Evolutionary conservation across 2,888 invertebrate species (phyloP).

Genomic region (Melangyna quadrimaculata): DNA sequence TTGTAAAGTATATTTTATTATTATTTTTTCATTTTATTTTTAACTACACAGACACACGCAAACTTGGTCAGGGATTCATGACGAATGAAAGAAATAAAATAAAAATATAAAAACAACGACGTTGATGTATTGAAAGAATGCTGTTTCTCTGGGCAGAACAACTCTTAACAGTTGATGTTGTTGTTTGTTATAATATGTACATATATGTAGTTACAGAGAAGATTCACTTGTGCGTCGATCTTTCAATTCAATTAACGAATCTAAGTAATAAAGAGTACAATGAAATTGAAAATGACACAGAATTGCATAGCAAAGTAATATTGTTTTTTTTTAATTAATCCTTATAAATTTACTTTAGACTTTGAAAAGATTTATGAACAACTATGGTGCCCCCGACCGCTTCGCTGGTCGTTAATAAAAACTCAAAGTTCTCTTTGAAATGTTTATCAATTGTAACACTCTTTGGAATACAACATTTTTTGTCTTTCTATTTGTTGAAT

Average conservation of each 20-base stretch:
- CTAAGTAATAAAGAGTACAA: slow-evolving; percentile 32
- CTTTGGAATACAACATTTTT: too few species aligned
- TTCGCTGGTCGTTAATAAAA: too few species aligned
- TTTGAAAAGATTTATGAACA: too few species aligned
- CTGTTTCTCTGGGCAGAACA: slow-evolving; percentile 24
- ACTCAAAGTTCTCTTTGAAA: too few species aligned
- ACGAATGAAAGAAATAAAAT: background rate
- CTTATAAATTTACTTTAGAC: too few species aligned
- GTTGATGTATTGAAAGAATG: slow-evolving; percentile 13
- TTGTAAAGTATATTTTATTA: slow-evolving; percentile 53
- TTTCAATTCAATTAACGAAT: slow-evolving; percentile 52
- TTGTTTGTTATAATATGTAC: background rate
- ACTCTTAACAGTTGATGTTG: slow-evolving; percentile 16
- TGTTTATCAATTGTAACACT: too few species aligned
- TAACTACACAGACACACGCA: slow-evolving; percentile 42
- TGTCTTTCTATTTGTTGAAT: too few species aligned
- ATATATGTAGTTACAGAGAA: background rate
- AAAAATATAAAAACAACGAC: background rate
- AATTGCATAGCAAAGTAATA: background rate
- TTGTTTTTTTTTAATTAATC: background rate
- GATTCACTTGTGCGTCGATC: slow-evolving; percentile 65
- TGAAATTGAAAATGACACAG: slow-evolving; percentile 60
- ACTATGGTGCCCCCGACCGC: too few species aligned
- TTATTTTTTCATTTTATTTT: slow-evolving; percentile 67
- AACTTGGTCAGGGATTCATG: slow-evolving; percentile 8